Evolutionary conservation across 2,113 vertebrate species (phyloP).

Genomic region (Geococcyx californianus): DNA sequence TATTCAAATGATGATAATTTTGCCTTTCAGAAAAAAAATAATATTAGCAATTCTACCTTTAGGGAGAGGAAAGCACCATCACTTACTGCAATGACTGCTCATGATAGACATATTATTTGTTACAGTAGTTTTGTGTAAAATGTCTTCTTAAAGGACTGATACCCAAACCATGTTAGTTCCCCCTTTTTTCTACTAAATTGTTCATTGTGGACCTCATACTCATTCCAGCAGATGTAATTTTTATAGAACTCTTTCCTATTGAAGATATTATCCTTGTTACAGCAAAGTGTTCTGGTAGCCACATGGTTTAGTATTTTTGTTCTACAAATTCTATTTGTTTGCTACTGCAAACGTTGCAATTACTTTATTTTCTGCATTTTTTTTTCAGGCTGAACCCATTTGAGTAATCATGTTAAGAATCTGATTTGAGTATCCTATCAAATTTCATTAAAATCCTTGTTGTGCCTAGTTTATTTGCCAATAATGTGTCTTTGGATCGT

Average conservation of each 20-base stretch:
- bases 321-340: background rate
- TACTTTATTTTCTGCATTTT: background rate
- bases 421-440: constrained; percentile 24
- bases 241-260: background rate
- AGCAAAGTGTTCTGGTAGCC: background rate
- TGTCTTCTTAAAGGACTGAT: background rate
- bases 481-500: constrained; percentile 19
- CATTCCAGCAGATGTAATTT: background rate
- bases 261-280: background rate
- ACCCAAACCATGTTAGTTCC: background rate
- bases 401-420: constrained; percentile 21
- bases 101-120: background rate
- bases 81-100: background rate
- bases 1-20: background rate
- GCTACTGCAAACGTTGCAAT: background rate
- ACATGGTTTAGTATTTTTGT: background rate
- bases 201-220: background rate
- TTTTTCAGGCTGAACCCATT: background rate
- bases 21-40: background rate
- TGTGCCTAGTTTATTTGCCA: constrained; percentile 8
- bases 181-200: background rate
- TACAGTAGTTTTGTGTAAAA: background rate
- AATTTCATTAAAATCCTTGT: constrained; percentile 36
- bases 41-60: background rate
- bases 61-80: background rate